phyloP scores from a whole-genome alignment of 2,113 vertebrate species.

The Zosterops hypoxanthus region DNA sequence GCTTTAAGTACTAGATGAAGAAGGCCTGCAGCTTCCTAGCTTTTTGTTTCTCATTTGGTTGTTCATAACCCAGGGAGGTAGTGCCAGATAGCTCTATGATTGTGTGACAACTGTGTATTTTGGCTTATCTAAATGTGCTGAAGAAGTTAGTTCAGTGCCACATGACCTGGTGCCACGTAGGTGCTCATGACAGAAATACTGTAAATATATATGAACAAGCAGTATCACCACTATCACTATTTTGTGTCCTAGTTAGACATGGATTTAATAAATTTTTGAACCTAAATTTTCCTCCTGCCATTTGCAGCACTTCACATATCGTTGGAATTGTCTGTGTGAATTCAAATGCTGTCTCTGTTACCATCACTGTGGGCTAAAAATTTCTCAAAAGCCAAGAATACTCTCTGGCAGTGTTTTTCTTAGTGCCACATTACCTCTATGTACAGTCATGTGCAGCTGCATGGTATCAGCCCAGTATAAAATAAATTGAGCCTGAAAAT shows the following conservation, averaged over 20 bases:
- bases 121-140: neutral
- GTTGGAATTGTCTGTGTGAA: neutral
- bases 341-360: neutral
- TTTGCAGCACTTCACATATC: neutral
- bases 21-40: neutral
- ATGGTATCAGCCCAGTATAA: neutral
- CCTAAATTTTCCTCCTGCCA: neutral
- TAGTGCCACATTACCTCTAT: neutral
- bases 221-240: neutral
- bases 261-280: neutral
- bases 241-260: neutral
- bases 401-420: neutral
- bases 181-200: neutral
- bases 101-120: neutral
- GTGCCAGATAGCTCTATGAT: neutral
- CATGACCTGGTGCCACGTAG: accelerated
- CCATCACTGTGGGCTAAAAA: neutral
- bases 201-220: neutral
- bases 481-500: neutral
- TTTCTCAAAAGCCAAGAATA: neutral
- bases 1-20: neutral
- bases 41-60: neutral
- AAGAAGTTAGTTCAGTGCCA: neutral
- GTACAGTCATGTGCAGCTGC: neutral
- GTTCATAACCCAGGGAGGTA: neutral